Conservation (phyloP, 2,113 vertebrate species). For the Sphaerodactylus townsendi region DNA sequence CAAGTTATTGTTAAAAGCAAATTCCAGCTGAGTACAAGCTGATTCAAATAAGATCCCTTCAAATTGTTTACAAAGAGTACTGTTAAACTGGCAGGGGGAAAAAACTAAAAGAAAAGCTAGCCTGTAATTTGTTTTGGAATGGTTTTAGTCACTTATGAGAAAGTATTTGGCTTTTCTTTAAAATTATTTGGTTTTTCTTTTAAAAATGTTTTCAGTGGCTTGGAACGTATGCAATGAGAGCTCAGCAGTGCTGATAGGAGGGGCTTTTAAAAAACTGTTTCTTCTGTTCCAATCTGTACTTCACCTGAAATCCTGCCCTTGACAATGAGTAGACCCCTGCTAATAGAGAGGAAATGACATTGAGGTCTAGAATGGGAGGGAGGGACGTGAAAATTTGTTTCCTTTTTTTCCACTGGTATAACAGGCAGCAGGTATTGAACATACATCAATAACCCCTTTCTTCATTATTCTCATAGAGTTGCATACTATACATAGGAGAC, state of each 20-base stretch:
- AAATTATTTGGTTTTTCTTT: background rate
- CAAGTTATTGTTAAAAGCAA: conserved; percentile 73
- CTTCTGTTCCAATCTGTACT: no score
- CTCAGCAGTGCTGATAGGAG: no score
- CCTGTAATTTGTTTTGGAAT: conserved; percentile 50
- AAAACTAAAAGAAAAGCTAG: conserved; percentile 8
- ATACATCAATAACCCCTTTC: background rate
- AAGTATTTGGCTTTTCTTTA: conserved; percentile 12
- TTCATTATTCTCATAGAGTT: background rate
- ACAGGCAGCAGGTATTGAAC: background rate
- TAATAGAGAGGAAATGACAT: no score
- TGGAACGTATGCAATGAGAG: background rate
- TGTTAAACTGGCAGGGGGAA: conserved; percentile 34
- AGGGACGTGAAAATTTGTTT: no score
- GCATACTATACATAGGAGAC: background rate
- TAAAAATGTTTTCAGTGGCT: background rate
- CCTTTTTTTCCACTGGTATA: no score
- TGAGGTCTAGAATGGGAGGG: no score
- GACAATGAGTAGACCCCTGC: no score
- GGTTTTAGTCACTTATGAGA: conserved; percentile 53
- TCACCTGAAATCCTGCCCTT: no score
- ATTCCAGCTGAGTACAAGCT: conserved; percentile 65
- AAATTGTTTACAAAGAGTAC: conserved; percentile 73
- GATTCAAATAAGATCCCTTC: conserved; percentile 57
- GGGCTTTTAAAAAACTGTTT: no score